Conservation (phyloP, 2,888 invertebrate species). For the Leucophenga maculata region DNA sequence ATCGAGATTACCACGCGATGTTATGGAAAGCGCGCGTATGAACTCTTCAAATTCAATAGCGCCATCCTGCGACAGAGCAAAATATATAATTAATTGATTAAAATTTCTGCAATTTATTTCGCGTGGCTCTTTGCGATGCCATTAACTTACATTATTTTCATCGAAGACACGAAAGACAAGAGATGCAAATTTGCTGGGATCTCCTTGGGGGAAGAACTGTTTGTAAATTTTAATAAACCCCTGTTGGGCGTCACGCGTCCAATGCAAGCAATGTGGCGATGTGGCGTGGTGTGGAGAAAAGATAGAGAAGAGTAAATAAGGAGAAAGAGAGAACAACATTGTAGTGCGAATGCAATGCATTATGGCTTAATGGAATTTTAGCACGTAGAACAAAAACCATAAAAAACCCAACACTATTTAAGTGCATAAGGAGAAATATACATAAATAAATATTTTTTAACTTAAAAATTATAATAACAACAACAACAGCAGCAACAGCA, state of each 20-base stretch:
- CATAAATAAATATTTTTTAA: too few species aligned
- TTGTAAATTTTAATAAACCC: conserved; percentile 99
- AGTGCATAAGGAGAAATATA: too few species aligned
- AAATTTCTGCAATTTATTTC: too few species aligned
- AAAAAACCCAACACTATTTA: too few species aligned
- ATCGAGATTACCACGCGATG: conserved; percentile 97
- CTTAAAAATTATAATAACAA: too few species aligned
- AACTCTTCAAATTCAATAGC: conserved; percentile 99
- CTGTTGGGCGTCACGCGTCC: conserved; percentile 74
- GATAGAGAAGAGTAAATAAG: background rate
- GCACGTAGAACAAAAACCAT: too few species aligned
- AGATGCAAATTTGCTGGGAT: conserved; percentile 98
- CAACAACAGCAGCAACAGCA: too few species aligned
- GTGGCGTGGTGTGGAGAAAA: too few species aligned
- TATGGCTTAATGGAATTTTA: too few species aligned
- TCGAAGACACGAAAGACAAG: conserved; percentile 99
- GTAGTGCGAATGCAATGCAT: too few species aligned
- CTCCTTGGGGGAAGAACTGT: conserved; percentile 99
- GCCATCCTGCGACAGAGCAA: conserved; percentile 85
- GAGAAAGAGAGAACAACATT: too few species aligned
- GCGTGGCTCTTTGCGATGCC: background rate
- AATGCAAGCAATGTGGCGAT: background rate
- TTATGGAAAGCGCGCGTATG: conserved; percentile 97
- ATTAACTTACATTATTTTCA: conserved; percentile 92
- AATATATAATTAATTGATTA: background rate